A percentile compares a stretch with the other conserved stretches of the same genome.
Conservation (phyloP, 2,888 invertebrate species). For the Linnaemya tessellans region DNA sequence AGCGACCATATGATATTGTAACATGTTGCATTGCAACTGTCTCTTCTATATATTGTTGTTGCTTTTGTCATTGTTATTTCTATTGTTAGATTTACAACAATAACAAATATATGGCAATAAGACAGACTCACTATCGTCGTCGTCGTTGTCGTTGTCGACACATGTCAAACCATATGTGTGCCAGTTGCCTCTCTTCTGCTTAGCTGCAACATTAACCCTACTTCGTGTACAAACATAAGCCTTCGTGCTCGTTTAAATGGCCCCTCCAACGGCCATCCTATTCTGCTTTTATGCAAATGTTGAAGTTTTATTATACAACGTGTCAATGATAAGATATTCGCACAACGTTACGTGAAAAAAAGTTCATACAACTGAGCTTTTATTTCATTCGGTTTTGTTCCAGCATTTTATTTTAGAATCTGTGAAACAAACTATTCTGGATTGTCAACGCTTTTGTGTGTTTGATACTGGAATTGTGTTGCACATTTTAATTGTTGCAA, state of each 20-base stretch:
- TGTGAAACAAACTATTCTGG: constrained; percentile 58
- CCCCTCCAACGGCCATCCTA: constrained; percentile 25
- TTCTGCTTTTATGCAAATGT: constrained; percentile 67
- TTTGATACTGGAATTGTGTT: constrained; percentile 40
- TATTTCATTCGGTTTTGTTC: constrained; percentile 38
- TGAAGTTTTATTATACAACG: constrained; percentile 64
- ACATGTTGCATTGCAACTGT: constrained; percentile 63
- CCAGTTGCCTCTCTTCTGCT: constrained; percentile 66
- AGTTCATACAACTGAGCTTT: constrained; percentile 54
- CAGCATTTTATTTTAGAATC: constrained; percentile 44
- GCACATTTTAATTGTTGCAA: constrained; percentile 62
- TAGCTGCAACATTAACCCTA: constrained; percentile 66
- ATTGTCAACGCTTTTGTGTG: constrained; percentile 45
- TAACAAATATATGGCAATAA: constrained; percentile 10
- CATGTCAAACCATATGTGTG: constrained; percentile 68
- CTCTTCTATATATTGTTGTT: constrained; percentile 27
- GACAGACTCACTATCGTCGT: constrained; percentile 53
- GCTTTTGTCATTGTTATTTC: constrained; percentile 44
- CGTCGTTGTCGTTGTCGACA: constrained; percentile 41
- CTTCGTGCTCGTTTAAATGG: constrained; percentile 6
- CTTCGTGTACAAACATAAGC: constrained; percentile 18
- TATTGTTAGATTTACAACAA: constrained; percentile 33
- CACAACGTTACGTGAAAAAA: constrained; percentile 4
- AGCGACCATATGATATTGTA: constrained; percentile 55
- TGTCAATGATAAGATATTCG: constrained; percentile 65